A percentile compares a stretch with the other conserved stretches of the same genome.
Evolutionary conservation across 1,140 invertebrate species (phyloP).

Genomic region (Leptinotarsa lineolata): DNA sequence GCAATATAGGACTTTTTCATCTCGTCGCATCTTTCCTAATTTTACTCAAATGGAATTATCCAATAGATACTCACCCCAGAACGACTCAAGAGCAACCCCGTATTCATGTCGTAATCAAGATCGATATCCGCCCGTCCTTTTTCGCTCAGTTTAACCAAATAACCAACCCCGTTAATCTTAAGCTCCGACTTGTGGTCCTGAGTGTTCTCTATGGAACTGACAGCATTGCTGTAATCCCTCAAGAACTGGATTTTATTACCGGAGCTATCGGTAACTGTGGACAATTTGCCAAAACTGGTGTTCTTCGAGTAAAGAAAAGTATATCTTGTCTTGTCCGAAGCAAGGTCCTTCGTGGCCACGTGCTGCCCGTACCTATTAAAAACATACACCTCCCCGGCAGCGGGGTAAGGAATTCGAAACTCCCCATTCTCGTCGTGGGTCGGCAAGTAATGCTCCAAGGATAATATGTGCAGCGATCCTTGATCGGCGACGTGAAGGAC

Average conservation of each 20-base stretch:
- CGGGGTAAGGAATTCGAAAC: slow-evolving; percentile 90
- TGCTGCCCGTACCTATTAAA: slow-evolving; percentile 96
- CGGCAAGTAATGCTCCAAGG: slow-evolving; percentile 87
- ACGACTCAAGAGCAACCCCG: slow-evolving; percentile 78
- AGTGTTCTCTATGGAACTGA: slow-evolving; percentile 91
- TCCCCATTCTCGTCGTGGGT: slow-evolving; percentile 87
- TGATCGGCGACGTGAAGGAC: slow-evolving; percentile 94
- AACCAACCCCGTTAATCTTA: slow-evolving; percentile 85
- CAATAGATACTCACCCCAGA: slow-evolving; percentile 66
- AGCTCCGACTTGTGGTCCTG: slow-evolving; percentile 90
- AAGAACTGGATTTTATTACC: slow-evolving; percentile 92
- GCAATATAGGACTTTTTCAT: too few relatives aligned
- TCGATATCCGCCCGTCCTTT: slow-evolving; percentile 81
- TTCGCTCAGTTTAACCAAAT: slow-evolving; percentile 80
- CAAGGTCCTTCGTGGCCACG: slow-evolving; percentile 88
- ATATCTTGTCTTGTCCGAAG: slow-evolving; percentile 89
- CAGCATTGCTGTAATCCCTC: slow-evolving; percentile 86
- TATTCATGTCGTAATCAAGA: slow-evolving; percentile 82
- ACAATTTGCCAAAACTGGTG: slow-evolving; percentile 92
- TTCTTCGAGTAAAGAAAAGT: slow-evolving; percentile 96
- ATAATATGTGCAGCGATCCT: slow-evolving; percentile 84
- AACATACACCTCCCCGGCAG: slow-evolving; percentile 89
- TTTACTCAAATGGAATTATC: not conserved
- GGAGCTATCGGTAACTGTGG: slow-evolving; percentile 88
- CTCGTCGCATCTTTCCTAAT: too few relatives aligned